Percentiles rank a stretch among this genome's conserved stretches.
phyloP scores from a whole-genome alignment of 2,113 vertebrate genomes.

The Leiothrix lutea region DNA sequence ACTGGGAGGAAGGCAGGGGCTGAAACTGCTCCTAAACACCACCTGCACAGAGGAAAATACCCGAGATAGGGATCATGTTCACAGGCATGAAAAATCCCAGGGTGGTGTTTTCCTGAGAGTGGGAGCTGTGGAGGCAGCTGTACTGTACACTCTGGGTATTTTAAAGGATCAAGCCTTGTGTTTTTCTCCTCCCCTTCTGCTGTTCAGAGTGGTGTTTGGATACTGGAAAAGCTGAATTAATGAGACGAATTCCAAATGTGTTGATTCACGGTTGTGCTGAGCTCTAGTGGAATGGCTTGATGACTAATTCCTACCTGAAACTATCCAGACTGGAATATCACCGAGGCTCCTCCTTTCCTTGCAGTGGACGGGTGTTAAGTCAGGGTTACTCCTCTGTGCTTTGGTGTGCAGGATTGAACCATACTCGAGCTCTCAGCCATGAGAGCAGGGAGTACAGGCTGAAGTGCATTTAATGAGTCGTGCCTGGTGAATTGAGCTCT shows the following conservation, averaged over 20 bases:
- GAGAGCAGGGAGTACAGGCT: not conserved
- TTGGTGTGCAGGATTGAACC: not conserved
- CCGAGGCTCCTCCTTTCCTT: not conserved
- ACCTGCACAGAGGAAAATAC: not conserved
- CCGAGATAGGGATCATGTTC: not conserved
- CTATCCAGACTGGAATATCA: not conserved
- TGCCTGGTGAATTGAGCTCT: not conserved
- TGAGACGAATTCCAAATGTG: not conserved
- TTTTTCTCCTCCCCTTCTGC: not conserved
- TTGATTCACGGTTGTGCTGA: not conserved
- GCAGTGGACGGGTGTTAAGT: not conserved
- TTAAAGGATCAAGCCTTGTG: not conserved
- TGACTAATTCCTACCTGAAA: not conserved
- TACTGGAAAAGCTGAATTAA: not conserved
- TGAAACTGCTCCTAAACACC: not conserved
- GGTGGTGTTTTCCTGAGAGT: not conserved
- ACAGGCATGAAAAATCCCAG: not conserved
- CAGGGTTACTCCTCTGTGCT: not conserved
- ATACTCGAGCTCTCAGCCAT: accelerated
- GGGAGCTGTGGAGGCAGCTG: not conserved
- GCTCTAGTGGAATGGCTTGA: not conserved
- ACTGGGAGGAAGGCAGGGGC: not conserved
- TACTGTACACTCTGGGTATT: not conserved
- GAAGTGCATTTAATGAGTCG: not conserved
- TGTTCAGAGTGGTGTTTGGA: not conserved